Conservation (phyloP, 2,888 invertebrate genomes). For the Charanyca ferruginea region DNA sequence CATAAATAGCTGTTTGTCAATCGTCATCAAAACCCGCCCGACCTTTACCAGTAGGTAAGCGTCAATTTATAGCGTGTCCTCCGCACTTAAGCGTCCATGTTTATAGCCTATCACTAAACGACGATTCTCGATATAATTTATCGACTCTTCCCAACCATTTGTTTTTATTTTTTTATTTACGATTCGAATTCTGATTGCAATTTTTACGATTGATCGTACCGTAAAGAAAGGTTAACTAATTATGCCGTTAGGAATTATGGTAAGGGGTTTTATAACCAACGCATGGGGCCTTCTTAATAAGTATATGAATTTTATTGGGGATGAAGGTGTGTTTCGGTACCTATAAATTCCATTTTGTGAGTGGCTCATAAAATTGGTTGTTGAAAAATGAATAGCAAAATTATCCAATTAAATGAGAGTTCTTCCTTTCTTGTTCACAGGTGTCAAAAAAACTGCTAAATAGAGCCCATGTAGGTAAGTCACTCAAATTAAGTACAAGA, state of each 20-base stretch:
- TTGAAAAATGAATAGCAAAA: constrained; percentile 16
- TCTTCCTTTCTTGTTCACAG: background rate
- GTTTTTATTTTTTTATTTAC: constrained; percentile 61
- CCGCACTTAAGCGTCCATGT: constrained; percentile 53
- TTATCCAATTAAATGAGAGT: constrained; percentile 2
- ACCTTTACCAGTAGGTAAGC: constrained; percentile 39
- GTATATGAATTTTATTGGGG: constrained; percentile 59
- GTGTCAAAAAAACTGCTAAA: background rate
- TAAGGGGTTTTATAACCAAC: constrained; percentile 37
- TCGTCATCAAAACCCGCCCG: constrained; percentile 56
- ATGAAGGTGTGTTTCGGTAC: constrained; percentile 35
- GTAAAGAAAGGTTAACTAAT: constrained; percentile 37
- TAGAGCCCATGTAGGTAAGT: too few species aligned
- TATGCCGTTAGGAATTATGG: constrained; percentile 40
- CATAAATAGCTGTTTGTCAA: constrained; percentile 54
- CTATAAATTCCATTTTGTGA: constrained; percentile 41
- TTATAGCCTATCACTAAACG: constrained; percentile 61
- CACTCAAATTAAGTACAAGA: too few species aligned
- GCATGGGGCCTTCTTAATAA: constrained; percentile 43
- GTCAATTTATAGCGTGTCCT: constrained; percentile 55
- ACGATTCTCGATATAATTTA: constrained; percentile 64
- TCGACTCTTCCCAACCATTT: constrained; percentile 55
- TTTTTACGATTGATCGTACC: constrained; percentile 47
- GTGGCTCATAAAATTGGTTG: constrained; percentile 33
- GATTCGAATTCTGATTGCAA: constrained; percentile 52